Evolutionary conservation across 35 echinoderm and acorn worm genomes (phyloP).

Genomic region (Stichopus chloronotus): DNA sequence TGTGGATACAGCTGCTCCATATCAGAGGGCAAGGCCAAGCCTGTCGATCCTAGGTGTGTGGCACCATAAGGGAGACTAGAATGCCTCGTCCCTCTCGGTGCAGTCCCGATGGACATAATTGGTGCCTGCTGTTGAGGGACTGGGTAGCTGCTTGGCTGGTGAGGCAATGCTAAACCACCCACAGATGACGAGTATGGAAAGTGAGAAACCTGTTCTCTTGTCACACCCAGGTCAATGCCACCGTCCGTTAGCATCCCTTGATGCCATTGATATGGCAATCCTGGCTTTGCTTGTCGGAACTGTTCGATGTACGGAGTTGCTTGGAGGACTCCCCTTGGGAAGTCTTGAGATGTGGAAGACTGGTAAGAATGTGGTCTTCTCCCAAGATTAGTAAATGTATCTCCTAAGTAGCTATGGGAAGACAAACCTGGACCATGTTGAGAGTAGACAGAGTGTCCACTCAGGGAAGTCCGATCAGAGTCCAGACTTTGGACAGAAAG

Average conservation of each 20-base stretch:
- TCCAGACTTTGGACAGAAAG: conserved; percentile 31
- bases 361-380: conserved; percentile 27
- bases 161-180: background rate
- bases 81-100: background rate
- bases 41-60: background rate
- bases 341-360: background rate
- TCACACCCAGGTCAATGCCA: background rate
- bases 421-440: background rate
- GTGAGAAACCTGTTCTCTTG: background rate
- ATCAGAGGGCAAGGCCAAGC: background rate
- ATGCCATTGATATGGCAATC: conserved; percentile 21
- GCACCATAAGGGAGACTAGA: background rate
- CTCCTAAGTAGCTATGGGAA: conserved; percentile 28
- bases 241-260: background rate
- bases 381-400: conserved; percentile 16
- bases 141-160: background rate
- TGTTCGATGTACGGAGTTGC: background rate
- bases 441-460: background rate
- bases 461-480: background rate
- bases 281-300: background rate
- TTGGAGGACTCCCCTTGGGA: background rate
- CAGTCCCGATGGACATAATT: conserved; percentile 14
- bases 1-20: background rate
- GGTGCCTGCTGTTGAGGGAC: conserved; percentile 4
- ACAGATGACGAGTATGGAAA: background rate